These are phyloP conservation scores for Eupithecia inturbata DNA, from an alignment of 2,888 invertebrate genomes.

Conservation along the genomic window DNA sequence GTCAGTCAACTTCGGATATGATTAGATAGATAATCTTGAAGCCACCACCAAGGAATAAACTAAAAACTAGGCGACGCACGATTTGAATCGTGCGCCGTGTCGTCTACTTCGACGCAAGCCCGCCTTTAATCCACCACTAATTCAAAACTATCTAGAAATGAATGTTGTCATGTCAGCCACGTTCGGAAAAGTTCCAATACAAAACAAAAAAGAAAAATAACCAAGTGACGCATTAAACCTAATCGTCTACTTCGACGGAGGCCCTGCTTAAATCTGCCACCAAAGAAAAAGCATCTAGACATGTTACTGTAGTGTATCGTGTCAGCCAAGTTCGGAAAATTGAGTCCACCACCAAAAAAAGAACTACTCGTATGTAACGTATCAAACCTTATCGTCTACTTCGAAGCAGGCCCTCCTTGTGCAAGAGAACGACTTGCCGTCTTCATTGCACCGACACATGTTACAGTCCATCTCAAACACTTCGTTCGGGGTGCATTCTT, in stretches of 20 bases:
- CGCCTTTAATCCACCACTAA: slow-evolving; percentile 61
- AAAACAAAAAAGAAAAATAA: background rate
- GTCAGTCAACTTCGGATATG: background rate
- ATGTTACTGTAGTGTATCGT: background rate
- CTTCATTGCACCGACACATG: slow-evolving; percentile 83
- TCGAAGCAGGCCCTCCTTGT: slow-evolving; percentile 76
- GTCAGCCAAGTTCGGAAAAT: background rate
- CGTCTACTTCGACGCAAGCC: slow-evolving; percentile 67
- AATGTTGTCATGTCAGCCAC: background rate
- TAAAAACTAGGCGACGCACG: too few relatives aligned
- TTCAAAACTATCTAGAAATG: background rate
- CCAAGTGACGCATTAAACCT: slow-evolving; percentile 50
- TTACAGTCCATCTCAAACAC: slow-evolving; percentile 84
- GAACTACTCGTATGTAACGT: background rate
- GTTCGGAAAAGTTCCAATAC: background rate
- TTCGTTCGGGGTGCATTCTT: slow-evolving; percentile 78
- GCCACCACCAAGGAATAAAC: background rate
- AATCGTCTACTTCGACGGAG: slow-evolving; percentile 63
- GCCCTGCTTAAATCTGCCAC: slow-evolving; percentile 48
- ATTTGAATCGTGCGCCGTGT: too few relatives aligned
- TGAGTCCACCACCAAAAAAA: background rate
- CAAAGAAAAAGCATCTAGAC: background rate
- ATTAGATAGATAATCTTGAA: background rate
- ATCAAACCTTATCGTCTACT: slow-evolving; percentile 60
- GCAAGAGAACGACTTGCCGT: slow-evolving; percentile 81